Percentiles rank a stretch among this genome's conserved stretches.
These are phyloP conservation scores for Diphyllodes magnificus DNA, from an alignment of 2,113 vertebrate genomes.

Conservation along the genomic window DNA sequence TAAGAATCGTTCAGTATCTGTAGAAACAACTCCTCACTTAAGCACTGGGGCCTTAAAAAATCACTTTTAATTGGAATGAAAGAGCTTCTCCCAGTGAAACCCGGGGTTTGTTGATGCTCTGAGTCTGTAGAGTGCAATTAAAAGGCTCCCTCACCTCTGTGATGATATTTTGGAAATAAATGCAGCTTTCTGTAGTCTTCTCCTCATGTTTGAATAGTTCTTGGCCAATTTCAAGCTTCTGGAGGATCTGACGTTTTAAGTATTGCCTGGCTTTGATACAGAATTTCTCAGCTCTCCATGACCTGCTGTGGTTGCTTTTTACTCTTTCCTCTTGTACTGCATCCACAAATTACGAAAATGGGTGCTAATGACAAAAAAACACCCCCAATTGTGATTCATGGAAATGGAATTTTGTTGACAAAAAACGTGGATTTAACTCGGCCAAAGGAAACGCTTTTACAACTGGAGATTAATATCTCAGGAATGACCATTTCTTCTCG, in stretches of 20 bases:
- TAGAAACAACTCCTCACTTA: background rate
- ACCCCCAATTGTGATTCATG: constrained; percentile 14
- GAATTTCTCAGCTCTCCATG: background rate
- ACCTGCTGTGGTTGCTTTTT: background rate
- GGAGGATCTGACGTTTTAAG: background rate
- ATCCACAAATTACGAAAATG: background rate
- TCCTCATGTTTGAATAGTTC: background rate
- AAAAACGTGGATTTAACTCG: constrained; percentile 8
- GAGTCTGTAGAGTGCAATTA: background rate
- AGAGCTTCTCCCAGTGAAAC: background rate
- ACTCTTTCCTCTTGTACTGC: background rate
- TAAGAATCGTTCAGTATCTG: background rate
- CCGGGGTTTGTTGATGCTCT: background rate
- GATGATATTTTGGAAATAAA: background rate
- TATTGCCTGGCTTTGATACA: background rate
- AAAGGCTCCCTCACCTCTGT: background rate
- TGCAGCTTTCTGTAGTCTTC: background rate
- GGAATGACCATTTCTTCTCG: background rate
- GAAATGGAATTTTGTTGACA: constrained; percentile 50
- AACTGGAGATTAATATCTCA: constrained; percentile 11
- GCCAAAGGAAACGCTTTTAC: constrained; percentile 38
- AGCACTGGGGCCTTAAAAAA: background rate
- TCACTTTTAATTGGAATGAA: background rate
- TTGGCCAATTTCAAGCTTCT: background rate
- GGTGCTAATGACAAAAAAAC: constrained; percentile 11